Evolutionary conservation across 2,797 vertebrate genomes (phyloP).

Genomic region (Acropternis orthonyx): DNA sequence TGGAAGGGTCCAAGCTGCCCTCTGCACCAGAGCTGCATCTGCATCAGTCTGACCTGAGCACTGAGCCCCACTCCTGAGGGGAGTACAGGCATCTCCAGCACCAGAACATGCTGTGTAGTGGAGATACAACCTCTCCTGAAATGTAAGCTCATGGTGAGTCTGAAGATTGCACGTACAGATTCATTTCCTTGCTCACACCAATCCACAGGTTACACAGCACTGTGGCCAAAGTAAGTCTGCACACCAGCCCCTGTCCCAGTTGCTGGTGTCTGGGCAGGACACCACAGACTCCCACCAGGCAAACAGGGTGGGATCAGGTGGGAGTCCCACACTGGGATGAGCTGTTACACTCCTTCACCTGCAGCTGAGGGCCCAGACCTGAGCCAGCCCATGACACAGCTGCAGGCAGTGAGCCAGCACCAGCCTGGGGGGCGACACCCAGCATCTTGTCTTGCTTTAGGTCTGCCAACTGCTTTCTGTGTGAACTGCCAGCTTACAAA

Average conservation of each 20-base stretch:
- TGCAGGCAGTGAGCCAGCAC: neutral
- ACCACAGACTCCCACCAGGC: neutral
- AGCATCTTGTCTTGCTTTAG: neutral
- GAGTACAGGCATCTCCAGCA: accelerated
- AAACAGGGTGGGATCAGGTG: accelerated
- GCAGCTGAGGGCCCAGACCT: neutral
- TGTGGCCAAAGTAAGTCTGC: accelerated
- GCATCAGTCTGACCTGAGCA: neutral
- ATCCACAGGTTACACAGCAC: neutral
- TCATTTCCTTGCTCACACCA: neutral
- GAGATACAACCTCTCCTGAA: neutral
- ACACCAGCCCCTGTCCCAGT: neutral
- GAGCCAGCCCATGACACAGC: neutral
- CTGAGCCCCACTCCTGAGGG: neutral
- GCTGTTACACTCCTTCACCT: neutral
- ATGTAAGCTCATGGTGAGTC: accelerated
- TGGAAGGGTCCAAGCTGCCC: neutral
- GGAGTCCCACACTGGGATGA: accelerated
- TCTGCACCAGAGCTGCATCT: neutral
- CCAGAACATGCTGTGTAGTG: neutral
- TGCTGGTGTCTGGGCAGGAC: neutral
- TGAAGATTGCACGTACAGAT: neutral
- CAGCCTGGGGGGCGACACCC: neutral
- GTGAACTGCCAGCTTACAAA: neutral
- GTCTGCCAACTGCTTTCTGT: neutral